phyloP scores from a whole-genome alignment of 2,888 invertebrate genomes.

The Chironomus tentans region DNA sequence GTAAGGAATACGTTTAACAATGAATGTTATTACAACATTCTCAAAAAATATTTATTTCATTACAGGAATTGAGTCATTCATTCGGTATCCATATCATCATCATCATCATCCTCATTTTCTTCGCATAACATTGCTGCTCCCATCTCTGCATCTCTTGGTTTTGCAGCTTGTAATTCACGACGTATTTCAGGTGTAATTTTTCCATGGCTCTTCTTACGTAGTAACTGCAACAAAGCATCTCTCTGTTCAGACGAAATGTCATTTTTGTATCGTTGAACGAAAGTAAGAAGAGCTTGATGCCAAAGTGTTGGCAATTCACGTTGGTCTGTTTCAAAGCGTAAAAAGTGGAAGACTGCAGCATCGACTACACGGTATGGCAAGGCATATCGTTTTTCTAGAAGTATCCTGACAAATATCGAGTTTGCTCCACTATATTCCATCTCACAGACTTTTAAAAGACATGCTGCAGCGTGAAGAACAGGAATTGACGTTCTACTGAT shows the following conservation, averaged over 20 bases:
- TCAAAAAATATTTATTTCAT: too few relatives aligned
- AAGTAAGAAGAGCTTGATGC: conserved; percentile 92
- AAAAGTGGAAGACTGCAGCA: conserved; percentile 87
- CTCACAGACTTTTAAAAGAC: conserved; percentile 89
- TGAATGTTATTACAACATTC: too few relatives aligned
- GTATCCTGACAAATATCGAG: conserved; percentile 85
- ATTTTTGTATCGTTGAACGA: conserved; percentile 90
- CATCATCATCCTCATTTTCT: background rate
- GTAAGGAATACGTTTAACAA: too few relatives aligned
- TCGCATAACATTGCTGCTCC: conserved; percentile 32
- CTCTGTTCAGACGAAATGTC: conserved; percentile 90
- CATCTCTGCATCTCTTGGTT: conserved; percentile 65
- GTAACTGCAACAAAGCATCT: conserved; percentile 69
- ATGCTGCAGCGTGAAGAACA: conserved; percentile 88
- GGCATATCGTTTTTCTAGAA: conserved; percentile 96
- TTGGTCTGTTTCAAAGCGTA: conserved; percentile 78
- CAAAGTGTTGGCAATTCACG: conserved; percentile 88
- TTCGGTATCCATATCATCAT: conserved; percentile 20
- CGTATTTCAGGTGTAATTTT: conserved; percentile 66
- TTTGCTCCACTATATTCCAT: conserved; percentile 96
- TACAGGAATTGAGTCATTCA: background rate
- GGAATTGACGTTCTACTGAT: conserved; percentile 87
- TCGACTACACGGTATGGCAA: conserved; percentile 92
- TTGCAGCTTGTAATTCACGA: conserved; percentile 73
- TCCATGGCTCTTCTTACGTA: conserved; percentile 45